phyloP scores from a whole-genome alignment of 2,888 invertebrate genomes.

The Elysia crispata region DNA sequence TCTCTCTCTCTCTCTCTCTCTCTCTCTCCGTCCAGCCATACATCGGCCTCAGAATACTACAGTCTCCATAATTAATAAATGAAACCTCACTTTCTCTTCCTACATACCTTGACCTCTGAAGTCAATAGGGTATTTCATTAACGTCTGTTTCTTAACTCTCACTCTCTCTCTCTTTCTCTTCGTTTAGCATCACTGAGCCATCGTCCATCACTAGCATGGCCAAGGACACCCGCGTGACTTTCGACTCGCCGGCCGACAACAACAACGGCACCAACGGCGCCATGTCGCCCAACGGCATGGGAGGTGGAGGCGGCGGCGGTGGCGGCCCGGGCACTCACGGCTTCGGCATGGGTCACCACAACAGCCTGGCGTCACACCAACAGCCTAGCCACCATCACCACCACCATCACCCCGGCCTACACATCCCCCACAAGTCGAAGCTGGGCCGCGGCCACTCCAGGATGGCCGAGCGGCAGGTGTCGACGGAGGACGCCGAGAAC shows the following conservation, averaged over 20 bases:
- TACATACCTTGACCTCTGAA: not conserved
- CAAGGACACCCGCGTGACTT: slow-evolving; percentile 46
- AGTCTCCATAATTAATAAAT: too few species aligned
- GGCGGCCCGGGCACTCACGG: slow-evolving; percentile 51
- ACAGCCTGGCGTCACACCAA: slow-evolving; percentile 39
- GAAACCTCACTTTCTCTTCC: too few species aligned
- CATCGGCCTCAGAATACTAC: too few species aligned
- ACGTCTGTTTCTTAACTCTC: too few species aligned
- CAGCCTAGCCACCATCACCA: not conserved
- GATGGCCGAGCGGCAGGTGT: slow-evolving; percentile 46
- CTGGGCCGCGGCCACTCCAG: slow-evolving; percentile 17
- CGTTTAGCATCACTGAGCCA: slow-evolving; percentile 34
- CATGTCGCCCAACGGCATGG: slow-evolving; percentile 17
- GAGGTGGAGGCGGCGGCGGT: slow-evolving; percentile 51
- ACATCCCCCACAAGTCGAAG: not conserved
- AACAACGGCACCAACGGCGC: slow-evolving; percentile 17
- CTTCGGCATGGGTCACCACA: slow-evolving; percentile 48
- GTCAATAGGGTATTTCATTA: not conserved
- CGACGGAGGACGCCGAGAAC: slow-evolving; percentile 52
- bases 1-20: too few species aligned
- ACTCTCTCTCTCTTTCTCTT: not conserved
- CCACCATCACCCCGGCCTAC: too few species aligned
- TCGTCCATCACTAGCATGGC: slow-evolving; percentile 35
- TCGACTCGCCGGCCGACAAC: slow-evolving; percentile 18
- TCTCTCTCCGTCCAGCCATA: not conserved